phyloP scores from a whole-genome alignment of 2,888 invertebrate species.

The Cephus pulcher region DNA sequence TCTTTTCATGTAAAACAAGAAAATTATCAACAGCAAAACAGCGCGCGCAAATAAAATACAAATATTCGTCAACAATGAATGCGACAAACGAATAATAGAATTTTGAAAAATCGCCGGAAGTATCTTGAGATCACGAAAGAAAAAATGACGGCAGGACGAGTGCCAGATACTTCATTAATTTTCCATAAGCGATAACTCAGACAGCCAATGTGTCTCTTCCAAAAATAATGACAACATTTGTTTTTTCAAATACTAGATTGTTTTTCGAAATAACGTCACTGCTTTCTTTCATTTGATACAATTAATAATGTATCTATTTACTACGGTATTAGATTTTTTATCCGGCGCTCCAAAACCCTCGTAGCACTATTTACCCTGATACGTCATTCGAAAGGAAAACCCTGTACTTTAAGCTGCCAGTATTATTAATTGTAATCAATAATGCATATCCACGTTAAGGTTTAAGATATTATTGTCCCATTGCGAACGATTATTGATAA shows the following conservation, averaged over 20 bases:
- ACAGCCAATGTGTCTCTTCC: background rate
- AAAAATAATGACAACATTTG: background rate
- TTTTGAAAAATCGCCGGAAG: background rate
- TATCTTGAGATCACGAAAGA: background rate
- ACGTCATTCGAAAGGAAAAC: background rate
- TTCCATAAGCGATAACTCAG: background rate
- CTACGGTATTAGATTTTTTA: background rate
- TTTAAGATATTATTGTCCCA: constrained; percentile 50
- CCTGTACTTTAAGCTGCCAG: constrained; percentile 51
- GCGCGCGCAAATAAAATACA: background rate
- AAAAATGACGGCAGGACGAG: background rate
- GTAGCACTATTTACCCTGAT: background rate
- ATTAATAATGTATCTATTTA: background rate
- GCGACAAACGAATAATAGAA: background rate
- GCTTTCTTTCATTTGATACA: background rate
- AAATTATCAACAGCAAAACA: background rate
- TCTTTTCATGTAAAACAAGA: constrained; percentile 21
- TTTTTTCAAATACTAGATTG: no score
- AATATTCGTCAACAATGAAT: background rate
- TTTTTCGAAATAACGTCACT: background rate
- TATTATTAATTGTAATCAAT: constrained; percentile 62
- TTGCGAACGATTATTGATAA: constrained; percentile 38
- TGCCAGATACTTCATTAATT: background rate
- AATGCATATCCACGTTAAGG: constrained; percentile 60
- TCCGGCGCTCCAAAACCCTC: background rate